phyloP scores from a whole-genome alignment of 2,888 invertebrate species.

The Drosophila falleni region DNA sequence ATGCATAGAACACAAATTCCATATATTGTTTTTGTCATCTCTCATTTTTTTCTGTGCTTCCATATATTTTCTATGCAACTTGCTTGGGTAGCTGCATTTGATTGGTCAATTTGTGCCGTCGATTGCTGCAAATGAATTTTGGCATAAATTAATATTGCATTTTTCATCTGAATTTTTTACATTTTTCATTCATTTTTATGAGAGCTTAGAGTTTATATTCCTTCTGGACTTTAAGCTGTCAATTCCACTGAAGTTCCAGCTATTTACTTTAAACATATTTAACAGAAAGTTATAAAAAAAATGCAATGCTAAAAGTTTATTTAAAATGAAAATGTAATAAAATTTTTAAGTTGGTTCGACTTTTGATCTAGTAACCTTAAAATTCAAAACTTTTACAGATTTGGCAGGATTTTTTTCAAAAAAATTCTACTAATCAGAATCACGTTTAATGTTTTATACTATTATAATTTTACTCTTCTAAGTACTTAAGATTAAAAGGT shows the following conservation, averaged over 20 bases:
- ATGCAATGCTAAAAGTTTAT: too few species aligned
- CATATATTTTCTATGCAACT: conserved; percentile 12
- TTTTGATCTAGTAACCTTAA: too few species aligned
- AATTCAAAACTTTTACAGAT: too few species aligned
- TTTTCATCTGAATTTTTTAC: conserved; percentile 52
- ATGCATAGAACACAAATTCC: conserved; percentile 55
- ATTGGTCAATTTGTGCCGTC: conserved; percentile 56
- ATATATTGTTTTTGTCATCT: conserved; percentile 37
- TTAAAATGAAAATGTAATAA: too few species aligned
- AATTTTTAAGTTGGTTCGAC: too few species aligned
- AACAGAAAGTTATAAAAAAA: too few species aligned
- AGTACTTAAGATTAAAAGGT: too few species aligned
- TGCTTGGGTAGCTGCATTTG: conserved; percentile 55
- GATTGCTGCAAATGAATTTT: conserved; percentile 53
- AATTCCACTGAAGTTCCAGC: background rate
- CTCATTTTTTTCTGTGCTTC: background rate
- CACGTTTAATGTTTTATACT: too few species aligned
- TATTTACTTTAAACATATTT: too few species aligned
- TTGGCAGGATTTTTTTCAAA: too few species aligned
- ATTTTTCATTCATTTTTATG: conserved; percentile 4
- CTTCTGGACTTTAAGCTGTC: background rate
- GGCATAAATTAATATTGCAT: conserved; percentile 68
- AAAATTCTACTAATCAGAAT: too few species aligned
- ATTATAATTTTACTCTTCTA: background rate
- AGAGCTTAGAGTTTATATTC: conserved; percentile 3